A percentile compares a stretch with the other conserved stretches of the same genome.
Conservation (phyloP, 2,888 invertebrate species). For the Troides aeacus region DNA sequence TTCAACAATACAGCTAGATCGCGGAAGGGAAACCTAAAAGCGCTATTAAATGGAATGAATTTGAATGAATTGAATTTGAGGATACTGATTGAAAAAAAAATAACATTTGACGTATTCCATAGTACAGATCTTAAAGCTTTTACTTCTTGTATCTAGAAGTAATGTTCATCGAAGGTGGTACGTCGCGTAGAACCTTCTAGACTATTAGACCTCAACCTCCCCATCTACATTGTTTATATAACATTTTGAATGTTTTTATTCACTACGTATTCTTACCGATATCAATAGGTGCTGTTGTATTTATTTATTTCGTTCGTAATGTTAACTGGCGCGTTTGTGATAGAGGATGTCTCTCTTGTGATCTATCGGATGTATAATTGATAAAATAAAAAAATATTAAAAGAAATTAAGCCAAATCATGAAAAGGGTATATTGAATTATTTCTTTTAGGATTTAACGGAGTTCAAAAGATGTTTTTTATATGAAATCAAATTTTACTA, state of each 20-base stretch:
- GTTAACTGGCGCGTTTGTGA: constrained; percentile 64
- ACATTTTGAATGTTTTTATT: constrained; percentile 64
- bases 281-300: constrained; percentile 76
- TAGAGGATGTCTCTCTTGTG: constrained; percentile 69
- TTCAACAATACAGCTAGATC: too few species aligned
- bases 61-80: too few species aligned
- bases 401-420: constrained; percentile 73
- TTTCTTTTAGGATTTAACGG: constrained; percentile 70
- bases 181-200: neutral
- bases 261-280: constrained; percentile 61
- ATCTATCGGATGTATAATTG: constrained; percentile 62
- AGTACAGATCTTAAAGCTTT: too few species aligned
- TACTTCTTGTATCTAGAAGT: neutral
- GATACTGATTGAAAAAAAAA: too few species aligned
- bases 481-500: constrained; percentile 68
- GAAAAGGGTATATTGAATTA: constrained; percentile 76
- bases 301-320: constrained; percentile 60
- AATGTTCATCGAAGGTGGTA: neutral
- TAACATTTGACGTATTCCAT: too few species aligned
- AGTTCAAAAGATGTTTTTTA: constrained; percentile 70
- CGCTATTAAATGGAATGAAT: too few species aligned
- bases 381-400: constrained; percentile 29
- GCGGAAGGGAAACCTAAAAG: too few species aligned
- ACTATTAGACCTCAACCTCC: neutral
- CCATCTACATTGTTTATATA: constrained; percentile 7